A percentile compares a stretch with the other conserved stretches of the same genome.
Conservation (phyloP, 2,797 vertebrate genomes). For the Melanotaenia pygmaea region DNA sequence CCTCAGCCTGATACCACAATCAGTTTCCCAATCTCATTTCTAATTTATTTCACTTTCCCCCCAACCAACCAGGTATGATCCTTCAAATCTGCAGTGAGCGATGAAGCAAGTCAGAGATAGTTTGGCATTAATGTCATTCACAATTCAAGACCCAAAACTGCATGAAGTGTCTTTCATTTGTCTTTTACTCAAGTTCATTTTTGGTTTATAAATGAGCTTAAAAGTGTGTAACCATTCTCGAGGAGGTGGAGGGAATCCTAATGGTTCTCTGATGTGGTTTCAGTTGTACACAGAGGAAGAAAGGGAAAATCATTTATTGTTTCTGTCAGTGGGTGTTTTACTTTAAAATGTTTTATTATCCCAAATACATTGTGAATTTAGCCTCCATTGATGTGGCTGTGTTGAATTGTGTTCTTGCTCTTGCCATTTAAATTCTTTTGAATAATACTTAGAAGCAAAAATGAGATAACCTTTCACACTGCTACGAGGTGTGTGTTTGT, state of each 20-base stretch:
- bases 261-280: constrained; percentile 13
- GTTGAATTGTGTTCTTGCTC: constrained; percentile 25
- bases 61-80: constrained; percentile 36
- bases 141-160: constrained; percentile 48
- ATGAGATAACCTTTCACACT: constrained; percentile 51
- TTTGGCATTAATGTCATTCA: constrained; percentile 45
- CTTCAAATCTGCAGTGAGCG: constrained; percentile 30
- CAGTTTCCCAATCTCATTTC: constrained; percentile 61
- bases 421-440: constrained; percentile 41
- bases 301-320: constrained; percentile 3
- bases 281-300: not conserved
- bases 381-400: not conserved
- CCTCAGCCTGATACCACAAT: constrained; percentile 58
- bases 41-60: constrained; percentile 64
- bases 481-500: constrained; percentile 29
- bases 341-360: not conserved
- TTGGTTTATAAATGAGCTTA: constrained; percentile 28
- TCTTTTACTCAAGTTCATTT: constrained; percentile 43
- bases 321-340: constrained; percentile 2
- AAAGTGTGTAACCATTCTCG: constrained; percentile 15
- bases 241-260: constrained; percentile 21
- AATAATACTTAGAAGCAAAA: constrained; percentile 32
- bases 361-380: constrained; percentile 4
- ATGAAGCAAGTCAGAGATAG: constrained; percentile 40
- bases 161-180: constrained; percentile 54